Conservation (phyloP, 1,140 invertebrate genomes). For the Aphelinus certus region DNA sequence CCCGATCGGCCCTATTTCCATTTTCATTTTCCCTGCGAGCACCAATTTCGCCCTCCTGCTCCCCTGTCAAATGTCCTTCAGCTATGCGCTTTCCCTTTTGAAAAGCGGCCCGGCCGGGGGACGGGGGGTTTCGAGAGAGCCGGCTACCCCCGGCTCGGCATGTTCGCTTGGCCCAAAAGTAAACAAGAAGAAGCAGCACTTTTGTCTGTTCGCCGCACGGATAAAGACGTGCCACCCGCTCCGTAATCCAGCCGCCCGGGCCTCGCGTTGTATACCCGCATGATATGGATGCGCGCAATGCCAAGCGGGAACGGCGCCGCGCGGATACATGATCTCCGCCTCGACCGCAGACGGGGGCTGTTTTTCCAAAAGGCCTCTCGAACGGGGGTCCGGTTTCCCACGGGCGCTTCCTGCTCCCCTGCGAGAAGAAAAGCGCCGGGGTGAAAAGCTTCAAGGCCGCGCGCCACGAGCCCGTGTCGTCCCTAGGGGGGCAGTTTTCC, state of each 20-base stretch:
- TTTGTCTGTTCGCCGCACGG: not conserved
- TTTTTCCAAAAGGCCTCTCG: too few species aligned
- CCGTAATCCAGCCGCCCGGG: too few species aligned
- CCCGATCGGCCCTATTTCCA: not conserved
- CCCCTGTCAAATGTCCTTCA: slow-evolving; percentile 32
- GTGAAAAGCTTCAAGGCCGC: not conserved
- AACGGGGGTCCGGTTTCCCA: too few species aligned
- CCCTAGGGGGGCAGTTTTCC: not conserved
- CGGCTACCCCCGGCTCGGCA: not conserved
- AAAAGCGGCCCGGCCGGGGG: not conserved
- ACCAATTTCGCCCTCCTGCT: slow-evolving; percentile 23
- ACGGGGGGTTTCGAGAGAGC: slow-evolving; percentile 9
- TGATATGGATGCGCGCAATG: too few species aligned
- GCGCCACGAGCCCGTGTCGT: not conserved
- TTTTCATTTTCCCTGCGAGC: not conserved
- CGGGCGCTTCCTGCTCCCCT: slow-evolving; percentile 8
- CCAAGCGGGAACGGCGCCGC: too few species aligned
- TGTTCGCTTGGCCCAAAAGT: slow-evolving; percentile 30
- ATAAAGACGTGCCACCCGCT: not conserved
- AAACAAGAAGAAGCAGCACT: slow-evolving; percentile 20
- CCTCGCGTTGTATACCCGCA: too few species aligned
- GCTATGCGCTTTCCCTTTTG: slow-evolving; percentile 38
- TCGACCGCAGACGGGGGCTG: too few species aligned
- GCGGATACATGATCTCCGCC: too few species aligned
- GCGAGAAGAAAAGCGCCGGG: not conserved